Base-by-base conservation (phyloP, 2,113 vertebrate species). In the Dicentrarchus labrax region DNA sequence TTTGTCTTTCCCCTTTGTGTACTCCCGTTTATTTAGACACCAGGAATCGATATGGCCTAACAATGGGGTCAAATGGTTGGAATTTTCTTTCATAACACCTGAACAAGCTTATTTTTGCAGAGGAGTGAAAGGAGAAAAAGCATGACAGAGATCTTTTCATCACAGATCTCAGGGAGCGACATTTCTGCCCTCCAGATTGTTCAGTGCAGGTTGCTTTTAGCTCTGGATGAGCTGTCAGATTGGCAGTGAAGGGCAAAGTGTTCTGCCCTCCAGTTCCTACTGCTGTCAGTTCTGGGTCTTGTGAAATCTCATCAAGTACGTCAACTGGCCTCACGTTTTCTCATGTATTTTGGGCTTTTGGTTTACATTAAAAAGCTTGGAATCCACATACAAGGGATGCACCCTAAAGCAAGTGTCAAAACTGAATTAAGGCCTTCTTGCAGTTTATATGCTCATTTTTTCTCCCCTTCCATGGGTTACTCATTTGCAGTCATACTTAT, bases 211-310 rank as follows among this genome's bases (percentile, higher is more conserved):
- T 80, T 30, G 51, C 59, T 41, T 39, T 57, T 19, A 24, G 69
- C 64, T 22, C n/a, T 80, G 65, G 76, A 83, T 54, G 62, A 47
- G 15, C 65, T 85, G 85, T 85, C 83, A 82, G 69, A 57, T 60
- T 60, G 36, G 17, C 68, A 69, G 83, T 38, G 60, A 68, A 70
- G 82, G 74, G 56, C 70, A 43, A 72, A 65, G 69, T 41, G 47
- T 74, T 53, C 72, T 59, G 30, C 60, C 69, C 72, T 51, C 43
- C 48, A 2, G 74, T 59, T 41, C 62, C 67, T 47, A 50, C 60
- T 5, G 41, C 81, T 64, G 78, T 78, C 77, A 83, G 60, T 30
- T 57, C 41, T 45, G 59, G 57, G 2, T 65, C 21, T 19, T 59
- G 6, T 48, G 71, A 62, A 61, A 71, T 8, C 30, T 30, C 30